These are phyloP conservation scores for Pterobdella sp. DNA, from an alignment of 2,888 invertebrate species.

Conservation along the genomic window DNA sequence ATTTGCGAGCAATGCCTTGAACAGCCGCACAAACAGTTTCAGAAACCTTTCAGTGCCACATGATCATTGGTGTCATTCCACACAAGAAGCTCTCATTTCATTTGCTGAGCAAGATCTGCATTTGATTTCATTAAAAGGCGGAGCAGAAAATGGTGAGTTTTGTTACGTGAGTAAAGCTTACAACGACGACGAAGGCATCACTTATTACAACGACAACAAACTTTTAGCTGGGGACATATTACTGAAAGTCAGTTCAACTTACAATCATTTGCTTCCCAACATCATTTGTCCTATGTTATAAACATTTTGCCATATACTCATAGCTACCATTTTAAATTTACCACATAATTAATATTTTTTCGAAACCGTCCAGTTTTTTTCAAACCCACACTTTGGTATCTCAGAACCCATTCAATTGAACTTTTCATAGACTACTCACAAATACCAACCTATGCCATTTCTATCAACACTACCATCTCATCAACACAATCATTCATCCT, in stretches of 20 bases:
- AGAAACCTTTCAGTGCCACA: constrained; percentile 11
- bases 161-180: constrained; percentile 45
- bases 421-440: too few relatives aligned
- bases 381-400: too few relatives aligned
- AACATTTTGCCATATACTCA: constrained; percentile 7
- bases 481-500: neutral
- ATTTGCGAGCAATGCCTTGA: neutral
- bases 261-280: too few relatives aligned
- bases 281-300: too few relatives aligned
- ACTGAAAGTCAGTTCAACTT: neutral
- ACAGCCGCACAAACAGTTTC: neutral
- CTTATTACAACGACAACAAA: neutral
- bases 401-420: too few relatives aligned
- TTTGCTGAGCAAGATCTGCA: constrained; percentile 49
- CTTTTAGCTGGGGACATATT: constrained; percentile 17
- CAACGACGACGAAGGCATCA: constrained; percentile 39
- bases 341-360: neutral
- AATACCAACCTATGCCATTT: too few relatives aligned
- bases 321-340: neutral
- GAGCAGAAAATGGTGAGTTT: constrained; percentile 53
- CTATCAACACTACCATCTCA: neutral
- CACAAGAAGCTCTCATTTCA: constrained; percentile 52
- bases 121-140: constrained; percentile 53
- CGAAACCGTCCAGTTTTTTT: too few relatives aligned
- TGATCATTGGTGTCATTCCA: constrained; percentile 52